phyloP scores from a whole-genome alignment of 2,888 invertebrate genomes.

The Drosophila suboccidentalis region DNA sequence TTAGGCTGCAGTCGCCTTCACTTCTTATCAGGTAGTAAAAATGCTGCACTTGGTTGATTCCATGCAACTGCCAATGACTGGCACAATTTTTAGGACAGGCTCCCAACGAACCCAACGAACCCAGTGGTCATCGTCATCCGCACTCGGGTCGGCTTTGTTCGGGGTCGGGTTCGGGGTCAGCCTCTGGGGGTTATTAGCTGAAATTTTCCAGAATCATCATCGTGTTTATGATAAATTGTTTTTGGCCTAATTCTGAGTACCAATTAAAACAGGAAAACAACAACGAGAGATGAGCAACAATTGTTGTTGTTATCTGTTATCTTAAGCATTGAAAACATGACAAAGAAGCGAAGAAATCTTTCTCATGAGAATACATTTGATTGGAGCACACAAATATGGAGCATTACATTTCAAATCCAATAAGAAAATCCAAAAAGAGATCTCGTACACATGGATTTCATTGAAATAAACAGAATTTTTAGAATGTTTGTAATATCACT shows the following conservation, averaged over 20 bases:
- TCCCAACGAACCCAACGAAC: constrained; percentile 27
- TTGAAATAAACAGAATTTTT: neutral
- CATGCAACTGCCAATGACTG: constrained; percentile 56
- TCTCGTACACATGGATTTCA: neutral
- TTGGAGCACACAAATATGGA: constrained; percentile 13
- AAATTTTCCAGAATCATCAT: constrained; percentile 70
- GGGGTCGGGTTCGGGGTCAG: constrained; percentile 13
- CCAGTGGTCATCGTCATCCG: constrained; percentile 51
- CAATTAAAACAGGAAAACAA: constrained; percentile 60
- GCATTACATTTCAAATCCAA: constrained; percentile 18
- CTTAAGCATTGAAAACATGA: constrained; percentile 49
- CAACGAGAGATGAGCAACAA: constrained; percentile 32
- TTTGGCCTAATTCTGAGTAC: constrained; percentile 73
- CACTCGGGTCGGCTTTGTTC: constrained; percentile 12
- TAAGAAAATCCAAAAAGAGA: neutral
- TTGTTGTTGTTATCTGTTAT: constrained; percentile 52
- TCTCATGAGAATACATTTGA: constrained; percentile 27
- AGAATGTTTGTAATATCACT: constrained; percentile 1
- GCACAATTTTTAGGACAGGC: constrained; percentile 41
- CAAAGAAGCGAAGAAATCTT: constrained; percentile 24
- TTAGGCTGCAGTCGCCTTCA: constrained; percentile 38
- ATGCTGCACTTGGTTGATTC: constrained; percentile 77
- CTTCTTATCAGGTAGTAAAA: constrained; percentile 76
- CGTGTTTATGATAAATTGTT: constrained; percentile 71
- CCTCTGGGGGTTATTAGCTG: constrained; percentile 70